Percentiles rank a stretch among this genome's conserved stretches.
Conservation (phyloP, 2,113 vertebrate genomes). For the Microtus richardsoni region DNA sequence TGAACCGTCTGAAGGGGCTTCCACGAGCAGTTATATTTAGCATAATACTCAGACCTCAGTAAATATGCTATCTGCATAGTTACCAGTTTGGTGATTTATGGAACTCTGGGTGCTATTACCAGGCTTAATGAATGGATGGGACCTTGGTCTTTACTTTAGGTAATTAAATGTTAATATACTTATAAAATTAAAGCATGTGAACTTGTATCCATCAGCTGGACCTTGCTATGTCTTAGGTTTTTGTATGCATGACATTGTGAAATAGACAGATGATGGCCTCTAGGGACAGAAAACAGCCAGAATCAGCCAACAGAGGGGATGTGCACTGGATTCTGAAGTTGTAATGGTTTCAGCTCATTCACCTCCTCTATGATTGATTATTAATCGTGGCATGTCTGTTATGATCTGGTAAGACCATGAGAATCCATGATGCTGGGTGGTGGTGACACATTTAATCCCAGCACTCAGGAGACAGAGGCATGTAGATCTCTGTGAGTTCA, state of each 20-base stretch:
- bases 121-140: conserved; percentile 39
- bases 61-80: conserved; percentile 73
- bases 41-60: conserved; percentile 44
- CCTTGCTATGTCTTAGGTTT: conserved; percentile 5
- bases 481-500: background rate
- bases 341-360: background rate
- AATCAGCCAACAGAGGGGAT: background rate
- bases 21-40: background rate
- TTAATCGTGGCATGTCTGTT: background rate
- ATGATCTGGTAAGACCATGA: background rate
- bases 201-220: background rate
- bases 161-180: conserved; percentile 65
- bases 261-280: background rate
- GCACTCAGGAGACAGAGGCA: background rate
- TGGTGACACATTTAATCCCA: background rate
- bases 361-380: conserved; percentile 15
- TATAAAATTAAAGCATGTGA: conserved; percentile 59
- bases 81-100: conserved; percentile 53
- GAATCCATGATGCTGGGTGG: background rate
- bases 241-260: background rate
- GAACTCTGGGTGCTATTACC: background rate
- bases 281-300: background rate
- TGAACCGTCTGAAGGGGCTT: conserved; percentile 26
- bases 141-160: conserved; percentile 57
- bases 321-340: background rate